A percentile compares a stretch with the other conserved stretches of the same genome.
phyloP scores from a whole-genome alignment of 2,797 vertebrate genomes.

The Neopelma chrysocephalum region DNA sequence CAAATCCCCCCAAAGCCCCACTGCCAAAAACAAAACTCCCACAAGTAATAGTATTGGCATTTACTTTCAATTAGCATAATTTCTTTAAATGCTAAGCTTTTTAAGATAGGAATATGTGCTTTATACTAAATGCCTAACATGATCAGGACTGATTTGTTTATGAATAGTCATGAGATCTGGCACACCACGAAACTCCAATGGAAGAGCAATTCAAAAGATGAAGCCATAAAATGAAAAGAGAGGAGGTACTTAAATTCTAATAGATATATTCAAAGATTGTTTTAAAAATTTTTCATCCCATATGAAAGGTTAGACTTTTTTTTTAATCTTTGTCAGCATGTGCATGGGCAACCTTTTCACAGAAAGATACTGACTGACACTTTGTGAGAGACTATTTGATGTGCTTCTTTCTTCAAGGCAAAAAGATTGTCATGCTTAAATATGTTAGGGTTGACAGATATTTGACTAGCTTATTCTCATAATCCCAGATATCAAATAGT shows the following conservation, averaged over 20 bases:
- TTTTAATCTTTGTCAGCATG: background rate
- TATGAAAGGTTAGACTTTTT: background rate
- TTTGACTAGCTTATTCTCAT: background rate
- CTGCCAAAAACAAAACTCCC: accelerated
- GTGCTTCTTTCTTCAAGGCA: background rate
- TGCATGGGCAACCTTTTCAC: background rate
- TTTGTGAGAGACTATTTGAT: background rate
- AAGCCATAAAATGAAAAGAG: background rate
- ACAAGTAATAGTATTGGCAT: background rate
- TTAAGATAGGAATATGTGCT: background rate
- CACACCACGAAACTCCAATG: background rate
- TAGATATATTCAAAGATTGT: background rate
- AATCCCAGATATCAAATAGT: background rate
- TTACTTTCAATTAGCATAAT: background rate
- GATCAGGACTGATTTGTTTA: background rate
- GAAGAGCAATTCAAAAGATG: background rate
- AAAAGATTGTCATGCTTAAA: background rate
- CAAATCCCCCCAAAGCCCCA: background rate
- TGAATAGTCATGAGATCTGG: background rate
- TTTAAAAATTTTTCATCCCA: background rate
- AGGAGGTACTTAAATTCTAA: background rate
- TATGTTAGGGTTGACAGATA: background rate
- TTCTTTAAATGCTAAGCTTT: background rate
- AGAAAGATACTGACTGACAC: background rate
- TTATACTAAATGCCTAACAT: background rate